Percentiles rank a stretch among this genome's conserved stretches.
phyloP scores from a whole-genome alignment of 2,113 vertebrate species.

The Malurus alboscapulatus region DNA sequence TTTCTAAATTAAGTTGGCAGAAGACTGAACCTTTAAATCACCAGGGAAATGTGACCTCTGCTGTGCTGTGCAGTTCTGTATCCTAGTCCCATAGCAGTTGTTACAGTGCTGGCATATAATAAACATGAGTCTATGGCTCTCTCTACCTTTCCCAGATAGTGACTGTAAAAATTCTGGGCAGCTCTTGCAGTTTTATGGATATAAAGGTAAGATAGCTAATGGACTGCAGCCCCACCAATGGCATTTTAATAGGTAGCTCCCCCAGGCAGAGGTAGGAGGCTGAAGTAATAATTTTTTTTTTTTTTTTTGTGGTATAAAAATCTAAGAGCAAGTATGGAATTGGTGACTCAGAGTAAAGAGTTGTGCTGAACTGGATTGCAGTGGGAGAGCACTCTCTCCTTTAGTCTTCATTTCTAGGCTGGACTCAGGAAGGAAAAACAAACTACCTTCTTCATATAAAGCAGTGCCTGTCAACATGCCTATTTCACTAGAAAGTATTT shows the following conservation, averaged over 20 bases:
- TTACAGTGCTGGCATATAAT: constrained; percentile 44
- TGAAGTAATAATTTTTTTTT: constrained; percentile 26
- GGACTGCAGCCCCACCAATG: constrained; percentile 57
- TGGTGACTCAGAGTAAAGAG: constrained; percentile 15
- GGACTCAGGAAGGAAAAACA: background rate
- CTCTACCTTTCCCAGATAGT: constrained; percentile 46
- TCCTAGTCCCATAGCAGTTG: constrained; percentile 46
- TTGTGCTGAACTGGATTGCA: background rate
- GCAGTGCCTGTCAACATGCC: background rate
- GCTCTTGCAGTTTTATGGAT: constrained; percentile 53
- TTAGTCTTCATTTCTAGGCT: background rate
- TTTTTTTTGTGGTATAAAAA: constrained; percentile 35
- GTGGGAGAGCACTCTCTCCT: background rate
- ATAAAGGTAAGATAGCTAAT: constrained; percentile 63
- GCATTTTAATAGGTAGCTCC: constrained; percentile 65
- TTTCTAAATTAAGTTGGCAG: constrained; percentile 61
- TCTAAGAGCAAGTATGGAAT: background rate
- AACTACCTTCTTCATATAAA: background rate
- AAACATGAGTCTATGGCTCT: constrained; percentile 18
- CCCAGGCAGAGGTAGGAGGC: constrained; percentile 28
- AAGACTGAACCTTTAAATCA: constrained; percentile 53
- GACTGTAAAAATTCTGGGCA: constrained; percentile 65
- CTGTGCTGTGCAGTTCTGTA: constrained; percentile 12
- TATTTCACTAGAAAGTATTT: background rate
- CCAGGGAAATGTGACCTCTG: constrained; percentile 54